A percentile compares a stretch with the other conserved stretches of the same genome.
Evolutionary conservation across 2,113 vertebrate species (phyloP).

Genomic region (Ptilonorhynchus violaceus): DNA sequence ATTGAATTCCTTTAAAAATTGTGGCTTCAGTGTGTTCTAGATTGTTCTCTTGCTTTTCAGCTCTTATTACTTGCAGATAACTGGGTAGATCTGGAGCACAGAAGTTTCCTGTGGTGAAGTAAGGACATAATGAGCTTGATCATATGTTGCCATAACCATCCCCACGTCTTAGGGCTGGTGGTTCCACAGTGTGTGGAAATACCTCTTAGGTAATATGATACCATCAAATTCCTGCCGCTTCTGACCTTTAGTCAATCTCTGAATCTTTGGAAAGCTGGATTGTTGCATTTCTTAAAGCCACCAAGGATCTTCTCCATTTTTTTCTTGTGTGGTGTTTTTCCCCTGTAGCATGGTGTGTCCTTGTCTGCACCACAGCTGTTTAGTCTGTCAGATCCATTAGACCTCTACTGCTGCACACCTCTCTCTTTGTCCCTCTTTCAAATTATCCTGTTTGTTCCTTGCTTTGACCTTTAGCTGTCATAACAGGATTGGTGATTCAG

Average conservation of each 20-base stretch:
- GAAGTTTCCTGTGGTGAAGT: neutral
- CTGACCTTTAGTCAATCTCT: neutral
- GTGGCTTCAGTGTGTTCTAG: neutral
- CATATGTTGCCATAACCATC: neutral
- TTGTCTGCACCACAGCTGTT: neutral
- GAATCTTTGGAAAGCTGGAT: neutral
- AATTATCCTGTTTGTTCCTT: neutral
- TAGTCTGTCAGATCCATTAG: neutral
- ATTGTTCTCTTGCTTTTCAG: neutral
- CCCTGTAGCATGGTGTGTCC: neutral
- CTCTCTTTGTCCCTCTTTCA: neutral
- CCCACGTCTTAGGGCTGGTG: neutral
- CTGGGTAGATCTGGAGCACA: neutral
- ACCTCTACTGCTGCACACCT: neutral
- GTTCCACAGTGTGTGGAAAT: neutral
- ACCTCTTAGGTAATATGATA: neutral
- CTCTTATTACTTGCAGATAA: neutral
- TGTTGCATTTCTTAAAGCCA: neutral
- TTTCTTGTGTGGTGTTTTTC: neutral
- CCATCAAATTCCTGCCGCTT: neutral
- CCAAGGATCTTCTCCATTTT: neutral
- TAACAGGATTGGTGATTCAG: neutral
- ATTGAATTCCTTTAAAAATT: neutral
- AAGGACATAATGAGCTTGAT: neutral
- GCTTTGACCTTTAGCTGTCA: neutral